These are phyloP conservation scores for Apodemus agrarius DNA, from an alignment of 2,797 vertebrate genomes.

Conservation along the genomic window DNA sequence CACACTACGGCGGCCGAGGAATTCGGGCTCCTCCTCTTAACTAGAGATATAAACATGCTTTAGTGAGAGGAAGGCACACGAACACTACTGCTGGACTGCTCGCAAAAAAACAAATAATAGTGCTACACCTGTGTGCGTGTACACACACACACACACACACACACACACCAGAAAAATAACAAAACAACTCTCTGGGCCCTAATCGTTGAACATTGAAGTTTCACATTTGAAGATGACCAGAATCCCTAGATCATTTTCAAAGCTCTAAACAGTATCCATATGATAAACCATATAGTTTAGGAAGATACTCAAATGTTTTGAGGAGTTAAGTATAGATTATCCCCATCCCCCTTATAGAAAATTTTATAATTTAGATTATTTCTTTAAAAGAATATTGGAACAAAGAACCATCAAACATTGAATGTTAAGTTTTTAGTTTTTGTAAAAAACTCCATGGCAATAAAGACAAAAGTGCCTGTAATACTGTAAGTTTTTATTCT, in stretches of 20 bases:
- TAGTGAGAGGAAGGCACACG: background rate
- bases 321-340: background rate
- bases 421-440: slow-evolving; percentile 24
- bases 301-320: background rate
- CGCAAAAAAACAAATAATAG: background rate
- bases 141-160: background rate
- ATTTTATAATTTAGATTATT: background rate
- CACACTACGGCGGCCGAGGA: background rate
- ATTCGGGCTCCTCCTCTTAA: background rate
- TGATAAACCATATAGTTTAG: too few species aligned
- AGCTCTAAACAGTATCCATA: background rate
- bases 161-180: background rate
- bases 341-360: background rate
- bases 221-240: background rate
- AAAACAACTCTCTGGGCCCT: background rate
- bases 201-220: background rate
- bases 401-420: slow-evolving; percentile 25
- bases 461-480: background rate
- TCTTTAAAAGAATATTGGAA: slow-evolving; percentile 22
- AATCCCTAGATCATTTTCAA: background rate
- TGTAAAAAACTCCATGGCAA: background rate
- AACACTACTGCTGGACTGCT: background rate
- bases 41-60: background rate
- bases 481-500: background rate
- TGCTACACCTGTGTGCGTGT: rapidly evolving